Conservation (phyloP, 1,140 invertebrate genomes). For the Penaeus japonicus region DNA sequence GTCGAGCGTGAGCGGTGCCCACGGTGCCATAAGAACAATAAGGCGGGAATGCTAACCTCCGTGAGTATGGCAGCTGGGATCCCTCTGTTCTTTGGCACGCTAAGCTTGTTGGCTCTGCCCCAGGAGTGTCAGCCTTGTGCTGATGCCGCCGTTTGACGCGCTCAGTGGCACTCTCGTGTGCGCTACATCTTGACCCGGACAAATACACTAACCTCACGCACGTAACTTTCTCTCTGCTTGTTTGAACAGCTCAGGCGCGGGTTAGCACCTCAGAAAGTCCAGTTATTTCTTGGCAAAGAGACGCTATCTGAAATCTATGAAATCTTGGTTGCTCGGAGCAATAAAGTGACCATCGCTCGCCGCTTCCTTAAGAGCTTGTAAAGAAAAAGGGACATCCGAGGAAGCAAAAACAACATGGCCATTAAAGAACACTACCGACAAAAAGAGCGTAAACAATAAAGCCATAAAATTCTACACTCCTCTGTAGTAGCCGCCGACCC, state of each 20-base stretch:
- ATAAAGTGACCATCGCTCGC: too few relatives aligned
- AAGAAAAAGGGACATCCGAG: too few relatives aligned
- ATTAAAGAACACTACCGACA: too few relatives aligned
- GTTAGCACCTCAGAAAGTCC: too few relatives aligned
- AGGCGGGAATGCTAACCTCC: conserved; percentile 24
- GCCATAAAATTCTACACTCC: not conserved
- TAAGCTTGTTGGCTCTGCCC: conserved; percentile 9
- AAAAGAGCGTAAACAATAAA: not conserved
- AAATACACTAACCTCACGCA: too few relatives aligned
- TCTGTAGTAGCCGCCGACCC: not conserved
- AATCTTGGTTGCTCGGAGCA: too few relatives aligned
- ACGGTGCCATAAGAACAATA: conserved; percentile 39
- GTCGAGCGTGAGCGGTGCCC: not conserved
- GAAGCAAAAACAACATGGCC: too few relatives aligned
- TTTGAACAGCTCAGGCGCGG: too few relatives aligned
- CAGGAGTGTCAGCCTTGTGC: conserved; percentile 32
- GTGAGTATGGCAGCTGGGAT: not conserved
- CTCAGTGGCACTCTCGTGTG: not conserved
- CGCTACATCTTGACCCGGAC: not conserved
- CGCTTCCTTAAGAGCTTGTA: too few relatives aligned
- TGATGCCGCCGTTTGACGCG: not conserved
- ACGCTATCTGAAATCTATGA: too few relatives aligned
- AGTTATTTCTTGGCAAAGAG: too few relatives aligned
- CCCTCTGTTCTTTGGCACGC: conserved; percentile 24
- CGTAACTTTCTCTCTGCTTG: too few relatives aligned